phyloP scores from a whole-genome alignment of 1,140 invertebrate genomes.

The Drosophila melanogaster region DNA sequence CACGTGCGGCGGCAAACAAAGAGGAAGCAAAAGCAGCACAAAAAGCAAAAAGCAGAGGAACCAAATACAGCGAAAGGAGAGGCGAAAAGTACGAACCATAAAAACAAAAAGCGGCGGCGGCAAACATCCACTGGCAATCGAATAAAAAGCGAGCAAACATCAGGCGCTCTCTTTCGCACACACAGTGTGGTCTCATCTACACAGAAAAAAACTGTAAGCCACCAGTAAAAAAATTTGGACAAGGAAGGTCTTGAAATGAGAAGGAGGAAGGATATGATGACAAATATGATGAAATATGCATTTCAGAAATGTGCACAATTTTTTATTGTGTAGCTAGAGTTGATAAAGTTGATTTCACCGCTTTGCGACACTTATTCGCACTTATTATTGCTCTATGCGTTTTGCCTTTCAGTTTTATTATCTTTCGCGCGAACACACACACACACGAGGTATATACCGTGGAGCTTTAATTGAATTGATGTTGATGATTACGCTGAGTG shows the following conservation, averaged over 20 bases:
- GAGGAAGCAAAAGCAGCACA: slow-evolving; percentile 60
- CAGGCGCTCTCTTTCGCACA: background rate
- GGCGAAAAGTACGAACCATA: slow-evolving; percentile 37
- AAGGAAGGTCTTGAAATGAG: background rate
- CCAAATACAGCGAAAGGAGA: slow-evolving; percentile 49
- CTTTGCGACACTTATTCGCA: slow-evolving; percentile 49
- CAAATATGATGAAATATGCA: too few relatives aligned
- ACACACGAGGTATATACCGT: background rate
- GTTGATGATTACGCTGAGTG: slow-evolving; percentile 57
- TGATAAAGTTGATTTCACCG: slow-evolving; percentile 25
- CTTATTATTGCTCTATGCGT: slow-evolving; percentile 45
- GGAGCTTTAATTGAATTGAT: slow-evolving; percentile 66
- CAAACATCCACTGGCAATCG: slow-evolving; percentile 46
- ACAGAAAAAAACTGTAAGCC: background rate
- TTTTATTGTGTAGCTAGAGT: background rate
- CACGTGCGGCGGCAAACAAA: slow-evolving; percentile 58
- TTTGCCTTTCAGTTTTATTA: slow-evolving; percentile 50
- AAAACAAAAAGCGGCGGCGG: slow-evolving; percentile 37
- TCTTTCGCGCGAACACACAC: slow-evolving; percentile 30
- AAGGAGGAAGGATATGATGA: too few relatives aligned
- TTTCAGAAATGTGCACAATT: background rate
- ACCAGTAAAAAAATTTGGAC: too few relatives aligned
- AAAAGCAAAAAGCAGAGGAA: slow-evolving; percentile 32
- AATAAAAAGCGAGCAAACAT: slow-evolving; percentile 22
- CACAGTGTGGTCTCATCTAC: background rate